Evolutionary conservation across 2,888 invertebrate species (phyloP).

Genomic region (Caenorhabditis sp.): DNA sequence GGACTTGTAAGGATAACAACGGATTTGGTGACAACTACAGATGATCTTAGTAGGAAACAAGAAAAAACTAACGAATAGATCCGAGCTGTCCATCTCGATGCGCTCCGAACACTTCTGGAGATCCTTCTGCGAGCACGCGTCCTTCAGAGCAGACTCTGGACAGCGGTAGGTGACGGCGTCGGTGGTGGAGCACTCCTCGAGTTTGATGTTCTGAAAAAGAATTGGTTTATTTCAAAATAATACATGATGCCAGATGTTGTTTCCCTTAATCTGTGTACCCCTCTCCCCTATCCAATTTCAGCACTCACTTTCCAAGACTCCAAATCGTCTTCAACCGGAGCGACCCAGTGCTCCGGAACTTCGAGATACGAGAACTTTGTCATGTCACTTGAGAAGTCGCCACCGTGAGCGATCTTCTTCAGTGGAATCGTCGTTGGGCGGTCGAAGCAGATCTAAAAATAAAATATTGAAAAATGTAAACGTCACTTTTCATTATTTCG

Average conservation of each 20-base stretch:
- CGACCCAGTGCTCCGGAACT: slow-evolving; percentile 51
- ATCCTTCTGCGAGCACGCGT: slow-evolving; percentile 32
- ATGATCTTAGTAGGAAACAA: neutral
- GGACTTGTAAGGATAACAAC: neutral
- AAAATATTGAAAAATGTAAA: slow-evolving; percentile 24
- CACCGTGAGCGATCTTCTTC: slow-evolving; percentile 42
- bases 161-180: slow-evolving; percentile 30
- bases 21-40: neutral
- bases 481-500: slow-evolving; percentile 17
- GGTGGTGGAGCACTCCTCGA: slow-evolving; percentile 56
- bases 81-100: slow-evolving; percentile 43
- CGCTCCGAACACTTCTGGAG: slow-evolving; percentile 46
- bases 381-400: slow-evolving; percentile 39
- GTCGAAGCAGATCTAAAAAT: slow-evolving; percentile 58
- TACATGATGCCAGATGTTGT: too few species aligned
- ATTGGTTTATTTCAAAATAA: too few species aligned
- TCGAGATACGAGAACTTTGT: slow-evolving; percentile 52
- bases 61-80: slow-evolving; percentile 34
- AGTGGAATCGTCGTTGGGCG: slow-evolving; percentile 13
- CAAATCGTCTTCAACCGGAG: slow-evolving; percentile 27
- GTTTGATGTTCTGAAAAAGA: slow-evolving; percentile 50
- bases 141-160: slow-evolving; percentile 35
- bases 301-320: slow-evolving; percentile 34
- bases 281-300: neutral
- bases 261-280: neutral